phyloP scores from a whole-genome alignment of 2,888 invertebrate species.

The Tetramorium bicarinatum region DNA sequence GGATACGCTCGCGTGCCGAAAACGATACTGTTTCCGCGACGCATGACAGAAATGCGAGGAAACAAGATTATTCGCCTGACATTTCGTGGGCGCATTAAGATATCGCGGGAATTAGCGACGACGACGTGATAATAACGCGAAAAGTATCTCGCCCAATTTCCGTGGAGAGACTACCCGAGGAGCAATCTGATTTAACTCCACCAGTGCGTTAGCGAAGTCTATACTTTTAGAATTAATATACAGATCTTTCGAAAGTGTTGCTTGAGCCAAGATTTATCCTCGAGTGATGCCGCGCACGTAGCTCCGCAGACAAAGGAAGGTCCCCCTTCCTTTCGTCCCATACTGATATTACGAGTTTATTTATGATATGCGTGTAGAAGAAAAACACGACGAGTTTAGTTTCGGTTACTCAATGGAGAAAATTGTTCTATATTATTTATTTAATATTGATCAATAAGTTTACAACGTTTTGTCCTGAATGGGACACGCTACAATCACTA shows the following conservation, averaged over 20 bases:
- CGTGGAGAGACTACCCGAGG: background rate
- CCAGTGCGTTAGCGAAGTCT: constrained; percentile 3
- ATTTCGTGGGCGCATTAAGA: constrained; percentile 1
- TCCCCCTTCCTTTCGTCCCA: no score
- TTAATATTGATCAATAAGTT: background rate
- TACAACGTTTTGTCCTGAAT: background rate
- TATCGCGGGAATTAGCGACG: background rate
- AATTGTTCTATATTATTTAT: background rate
- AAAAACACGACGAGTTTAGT: background rate
- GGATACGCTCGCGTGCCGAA: background rate
- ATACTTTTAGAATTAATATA: constrained; percentile 17
- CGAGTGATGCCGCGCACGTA: background rate
- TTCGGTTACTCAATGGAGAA: background rate
- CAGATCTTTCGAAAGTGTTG: constrained; percentile 18
- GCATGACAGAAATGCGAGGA: background rate
- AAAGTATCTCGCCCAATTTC: constrained; percentile 13
- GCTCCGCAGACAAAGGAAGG: background rate
- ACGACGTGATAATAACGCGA: background rate
- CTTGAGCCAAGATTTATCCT: background rate
- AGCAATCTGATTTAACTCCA: constrained; percentile 15
- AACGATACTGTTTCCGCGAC: background rate
- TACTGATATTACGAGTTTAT: background rate
- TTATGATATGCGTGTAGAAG: constrained; percentile 2
- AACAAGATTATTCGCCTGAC: background rate
- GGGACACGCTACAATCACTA: background rate